Evolutionary conservation across 2,797 vertebrate species (phyloP).

Genomic region (Vespertilio murinus): DNA sequence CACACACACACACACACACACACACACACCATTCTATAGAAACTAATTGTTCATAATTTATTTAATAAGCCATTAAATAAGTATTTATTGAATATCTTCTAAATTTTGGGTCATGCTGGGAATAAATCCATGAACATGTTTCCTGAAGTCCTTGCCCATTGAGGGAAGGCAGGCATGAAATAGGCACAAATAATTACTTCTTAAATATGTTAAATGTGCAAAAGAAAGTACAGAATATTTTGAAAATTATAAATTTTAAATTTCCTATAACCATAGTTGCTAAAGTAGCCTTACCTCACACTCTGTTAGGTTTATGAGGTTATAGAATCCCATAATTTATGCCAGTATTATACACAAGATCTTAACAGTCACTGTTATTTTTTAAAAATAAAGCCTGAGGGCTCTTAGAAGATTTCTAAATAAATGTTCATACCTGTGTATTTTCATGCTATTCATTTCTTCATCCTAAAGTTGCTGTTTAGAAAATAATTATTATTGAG

Average conservation of each 20-base stretch:
- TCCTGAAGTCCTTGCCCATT: background rate
- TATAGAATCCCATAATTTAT: background rate
- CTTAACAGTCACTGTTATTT: background rate
- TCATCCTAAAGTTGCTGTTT: slow-evolving; percentile 8
- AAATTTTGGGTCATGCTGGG: background rate
- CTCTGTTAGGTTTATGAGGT: background rate
- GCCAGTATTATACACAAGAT: background rate
- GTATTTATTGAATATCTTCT: slow-evolving; percentile 27
- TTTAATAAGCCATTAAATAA: background rate
- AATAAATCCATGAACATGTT: background rate
- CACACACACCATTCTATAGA: background rate
- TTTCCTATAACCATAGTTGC: background rate
- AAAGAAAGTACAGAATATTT: background rate
- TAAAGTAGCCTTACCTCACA: background rate
- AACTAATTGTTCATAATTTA: background rate
- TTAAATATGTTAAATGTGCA: background rate
- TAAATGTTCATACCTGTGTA: background rate
- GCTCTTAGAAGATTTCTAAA: background rate
- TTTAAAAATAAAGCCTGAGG: background rate
- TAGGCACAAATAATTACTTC: background rate
- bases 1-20: no score
- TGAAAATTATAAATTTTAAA: background rate
- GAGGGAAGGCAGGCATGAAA: background rate
- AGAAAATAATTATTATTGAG: slow-evolving; percentile 25
- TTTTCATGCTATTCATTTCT: background rate